These are phyloP conservation scores for Epizoanthus illoricatus DNA, from an alignment of 92 coral and sea anemone genomes.

Conservation along the genomic window DNA sequence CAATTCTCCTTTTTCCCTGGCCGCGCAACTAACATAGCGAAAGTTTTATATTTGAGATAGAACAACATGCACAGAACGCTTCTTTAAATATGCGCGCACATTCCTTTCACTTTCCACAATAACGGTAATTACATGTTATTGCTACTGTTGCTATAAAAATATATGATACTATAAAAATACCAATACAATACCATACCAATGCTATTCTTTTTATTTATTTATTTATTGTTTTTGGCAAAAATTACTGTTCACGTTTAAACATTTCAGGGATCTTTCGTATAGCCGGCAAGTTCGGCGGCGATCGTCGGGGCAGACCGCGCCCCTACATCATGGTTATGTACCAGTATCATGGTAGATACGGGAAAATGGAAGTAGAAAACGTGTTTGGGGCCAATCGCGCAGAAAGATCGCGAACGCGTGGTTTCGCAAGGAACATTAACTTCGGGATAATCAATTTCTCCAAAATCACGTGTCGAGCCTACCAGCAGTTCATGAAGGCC, in stretches of 20 bases:
- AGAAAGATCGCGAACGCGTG: background rate
- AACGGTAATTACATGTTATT: too few relatives aligned
- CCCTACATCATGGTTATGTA: conserved; percentile 24
- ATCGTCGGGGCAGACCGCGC: background rate
- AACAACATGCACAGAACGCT: too few relatives aligned
- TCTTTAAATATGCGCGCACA: too few relatives aligned
- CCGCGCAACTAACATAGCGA: too few relatives aligned
- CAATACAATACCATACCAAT: too few relatives aligned
- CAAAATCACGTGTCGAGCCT: conserved; percentile 14
- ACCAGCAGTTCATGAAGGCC: conserved; percentile 25
- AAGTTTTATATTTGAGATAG: too few relatives aligned
- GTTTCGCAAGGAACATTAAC: conserved; percentile 12
- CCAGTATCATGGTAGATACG: conserved; percentile 14
- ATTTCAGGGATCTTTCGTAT: conserved; percentile 15
- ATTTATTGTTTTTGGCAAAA: background rate
- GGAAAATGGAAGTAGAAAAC: conserved; percentile 29
- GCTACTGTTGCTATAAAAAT: too few relatives aligned
- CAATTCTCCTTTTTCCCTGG: too few relatives aligned
- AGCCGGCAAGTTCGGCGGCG: background rate
- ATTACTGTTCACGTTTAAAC: background rate
- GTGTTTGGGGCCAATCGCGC: conserved; percentile 11
- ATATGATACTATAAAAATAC: too few relatives aligned
- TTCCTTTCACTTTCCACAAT: too few relatives aligned
- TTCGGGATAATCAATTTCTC: conserved; percentile 3
- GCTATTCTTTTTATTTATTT: background rate